phyloP scores from a whole-genome alignment of 1,140 invertebrate species.

The Drosophila ironensis region DNA sequence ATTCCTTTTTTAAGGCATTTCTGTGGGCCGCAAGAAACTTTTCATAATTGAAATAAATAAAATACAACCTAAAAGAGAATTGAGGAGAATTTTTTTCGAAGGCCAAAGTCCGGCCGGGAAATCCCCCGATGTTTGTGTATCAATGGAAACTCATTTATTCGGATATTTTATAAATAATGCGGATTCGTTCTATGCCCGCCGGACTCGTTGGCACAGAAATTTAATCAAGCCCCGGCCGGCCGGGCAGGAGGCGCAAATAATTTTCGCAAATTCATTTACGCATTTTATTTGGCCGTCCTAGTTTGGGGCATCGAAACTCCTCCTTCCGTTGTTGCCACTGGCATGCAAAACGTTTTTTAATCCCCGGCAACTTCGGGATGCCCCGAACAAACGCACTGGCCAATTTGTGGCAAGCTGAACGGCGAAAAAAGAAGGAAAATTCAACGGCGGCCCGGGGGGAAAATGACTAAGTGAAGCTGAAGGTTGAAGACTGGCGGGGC shows the following conservation, averaged over 20 bases:
- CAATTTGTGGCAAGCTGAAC: constrained; percentile 39
- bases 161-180: constrained; percentile 56
- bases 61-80: constrained; percentile 27
- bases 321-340: constrained; percentile 19
- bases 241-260: constrained; percentile 48
- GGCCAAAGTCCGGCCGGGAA: constrained; percentile 41
- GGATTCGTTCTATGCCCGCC: constrained; percentile 58
- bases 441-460: neutral
- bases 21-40: constrained; percentile 43
- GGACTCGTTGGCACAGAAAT: constrained; percentile 52
- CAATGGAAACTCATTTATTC: constrained; percentile 66
- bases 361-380: constrained; percentile 37
- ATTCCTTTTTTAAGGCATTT: constrained; percentile 9
- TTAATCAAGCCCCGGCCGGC: constrained; percentile 58
- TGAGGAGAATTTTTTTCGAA: constrained; percentile 24
- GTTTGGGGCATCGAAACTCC: neutral
- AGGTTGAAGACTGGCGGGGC: constrained; percentile 41
- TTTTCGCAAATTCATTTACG: constrained; percentile 75
- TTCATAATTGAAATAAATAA: constrained; percentile 78
- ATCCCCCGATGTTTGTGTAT: constrained; percentile 62
- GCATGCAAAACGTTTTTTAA: constrained; percentile 77
- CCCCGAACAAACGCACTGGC: constrained; percentile 45
- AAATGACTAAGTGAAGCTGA: constrained; percentile 45
- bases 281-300: constrained; percentile 43
- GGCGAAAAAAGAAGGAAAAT: constrained; percentile 14